Conservation (phyloP, 1,140 invertebrate species). For the Meloidogyne hapla region DNA sequence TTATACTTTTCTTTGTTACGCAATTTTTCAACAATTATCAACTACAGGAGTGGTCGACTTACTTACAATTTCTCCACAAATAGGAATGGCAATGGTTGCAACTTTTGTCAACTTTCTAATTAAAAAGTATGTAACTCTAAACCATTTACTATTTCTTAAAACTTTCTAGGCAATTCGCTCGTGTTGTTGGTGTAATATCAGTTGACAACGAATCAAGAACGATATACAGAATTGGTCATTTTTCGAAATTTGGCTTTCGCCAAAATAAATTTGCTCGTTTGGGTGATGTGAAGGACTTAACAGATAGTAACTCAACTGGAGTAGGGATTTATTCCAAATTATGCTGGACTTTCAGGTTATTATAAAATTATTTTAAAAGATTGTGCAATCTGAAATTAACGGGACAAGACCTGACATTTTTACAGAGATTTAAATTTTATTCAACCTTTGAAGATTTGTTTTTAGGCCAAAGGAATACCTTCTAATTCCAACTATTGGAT, state of each 20-base stretch:
- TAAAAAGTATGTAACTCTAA: not conserved
- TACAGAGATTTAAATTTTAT: no score
- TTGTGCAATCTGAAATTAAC: not conserved
- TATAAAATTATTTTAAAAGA: not conserved
- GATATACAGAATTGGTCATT: conserved; percentile 14
- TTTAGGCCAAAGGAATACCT: conserved; percentile 14
- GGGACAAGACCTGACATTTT: no score
- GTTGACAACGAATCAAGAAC: conserved; percentile 8
- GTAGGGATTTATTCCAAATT: not conserved
- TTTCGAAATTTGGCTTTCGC: not conserved
- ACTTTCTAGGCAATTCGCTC: not conserved
- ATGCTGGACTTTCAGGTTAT: not conserved
- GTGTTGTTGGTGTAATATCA: conserved; percentile 14
- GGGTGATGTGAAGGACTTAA: not conserved
- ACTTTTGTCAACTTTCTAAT: not conserved
- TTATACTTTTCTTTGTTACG: not conserved
- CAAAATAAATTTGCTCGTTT: conserved; percentile 11
- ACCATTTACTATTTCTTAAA: no score
- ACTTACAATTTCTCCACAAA: not conserved
- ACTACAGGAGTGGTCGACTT: not conserved
- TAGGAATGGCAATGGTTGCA: not conserved
- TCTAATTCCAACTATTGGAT: not conserved
- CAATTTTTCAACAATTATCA: not conserved
- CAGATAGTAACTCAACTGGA: not conserved
- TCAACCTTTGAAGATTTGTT: not conserved